Percentiles rank a stretch among this genome's conserved stretches.
These are phyloP conservation scores for Centropristis striata DNA, from an alignment of 2,113 vertebrate species.

Conservation along the genomic window DNA sequence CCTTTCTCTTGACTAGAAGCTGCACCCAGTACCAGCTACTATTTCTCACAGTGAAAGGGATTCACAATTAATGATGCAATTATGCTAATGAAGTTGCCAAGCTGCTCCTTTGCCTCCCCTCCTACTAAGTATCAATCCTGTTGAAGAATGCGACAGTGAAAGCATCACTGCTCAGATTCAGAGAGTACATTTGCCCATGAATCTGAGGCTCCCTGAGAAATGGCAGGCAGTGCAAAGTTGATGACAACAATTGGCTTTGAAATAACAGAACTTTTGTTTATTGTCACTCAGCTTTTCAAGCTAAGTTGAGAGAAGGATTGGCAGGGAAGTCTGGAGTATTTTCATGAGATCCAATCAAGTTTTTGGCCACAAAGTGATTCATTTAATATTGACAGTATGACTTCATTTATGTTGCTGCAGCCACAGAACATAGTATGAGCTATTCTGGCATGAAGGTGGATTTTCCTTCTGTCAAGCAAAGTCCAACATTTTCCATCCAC, in stretches of 20 bases:
- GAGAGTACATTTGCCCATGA: conserved; percentile 18
- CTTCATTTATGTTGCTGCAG: conserved; percentile 11
- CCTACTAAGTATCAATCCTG: conserved; percentile 70
- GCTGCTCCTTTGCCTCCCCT: conserved; percentile 62
- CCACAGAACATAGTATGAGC: conserved; percentile 14
- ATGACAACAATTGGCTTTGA: conserved; percentile 15
- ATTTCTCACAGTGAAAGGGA: conserved; percentile 75
- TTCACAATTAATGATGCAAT: conserved; percentile 84
- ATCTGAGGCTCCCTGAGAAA: conserved; percentile 21
- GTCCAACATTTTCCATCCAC: conserved; percentile 32
- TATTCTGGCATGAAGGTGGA: conserved; percentile 27
- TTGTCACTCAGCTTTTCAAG: conserved; percentile 8
- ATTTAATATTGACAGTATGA: conserved; percentile 31
- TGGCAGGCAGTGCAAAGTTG: not conserved
- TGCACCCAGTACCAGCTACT: conserved; percentile 72
- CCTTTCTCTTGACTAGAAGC: conserved; percentile 69
- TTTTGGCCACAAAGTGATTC: not conserved
- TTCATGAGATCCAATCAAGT: not conserved
- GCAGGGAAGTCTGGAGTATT: not conserved
- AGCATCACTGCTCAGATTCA: conserved; percentile 41
- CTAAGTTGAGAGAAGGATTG: not conserved
- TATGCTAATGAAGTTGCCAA: conserved; percentile 79
- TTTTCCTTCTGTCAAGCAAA: conserved; percentile 41
- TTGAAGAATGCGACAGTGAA: conserved; percentile 64
- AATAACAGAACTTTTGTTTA: conserved; percentile 16